phyloP scores from a whole-genome alignment of 1,140 invertebrate genomes.

The Cotesia glomerata region DNA sequence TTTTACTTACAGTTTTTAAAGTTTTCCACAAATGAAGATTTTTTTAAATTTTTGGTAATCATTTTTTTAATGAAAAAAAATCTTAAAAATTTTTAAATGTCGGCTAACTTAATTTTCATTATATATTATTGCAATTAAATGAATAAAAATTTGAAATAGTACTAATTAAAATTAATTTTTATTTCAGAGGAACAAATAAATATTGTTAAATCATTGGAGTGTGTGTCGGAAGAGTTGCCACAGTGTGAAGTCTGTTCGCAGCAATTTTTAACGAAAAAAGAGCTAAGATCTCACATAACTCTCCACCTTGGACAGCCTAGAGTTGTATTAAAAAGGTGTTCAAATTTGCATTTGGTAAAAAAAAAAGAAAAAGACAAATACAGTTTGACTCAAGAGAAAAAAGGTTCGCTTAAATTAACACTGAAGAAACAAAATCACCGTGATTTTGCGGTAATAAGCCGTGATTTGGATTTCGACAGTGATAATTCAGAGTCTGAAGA shows the following conservation, averaged over 20 bases:
- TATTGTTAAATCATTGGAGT: constrained; percentile 36
- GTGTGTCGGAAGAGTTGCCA: constrained; percentile 31
- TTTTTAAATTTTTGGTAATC: too few species aligned
- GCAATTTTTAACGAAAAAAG: constrained; percentile 52
- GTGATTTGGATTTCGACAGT: constrained; percentile 40
- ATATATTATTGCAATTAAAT: too few species aligned
- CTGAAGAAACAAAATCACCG: constrained; percentile 55
- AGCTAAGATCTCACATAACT: constrained; percentile 49
- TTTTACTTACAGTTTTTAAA: too few species aligned
- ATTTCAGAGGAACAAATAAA: constrained; percentile 42
- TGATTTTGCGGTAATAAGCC: constrained; percentile 57
- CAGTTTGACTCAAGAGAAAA: constrained; percentile 49
- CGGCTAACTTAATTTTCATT: too few species aligned
- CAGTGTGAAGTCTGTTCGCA: constrained; percentile 56
- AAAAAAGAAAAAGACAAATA: constrained; percentile 50
- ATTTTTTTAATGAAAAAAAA: too few species aligned
- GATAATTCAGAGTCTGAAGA: constrained; percentile 40
- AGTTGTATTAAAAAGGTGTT: constrained; percentile 53
- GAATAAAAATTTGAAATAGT: too few species aligned
- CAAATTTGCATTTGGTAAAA: constrained; percentile 43
- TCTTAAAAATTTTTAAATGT: too few species aligned
- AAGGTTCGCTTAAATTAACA: constrained; percentile 53
- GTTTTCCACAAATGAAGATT: too few species aligned
- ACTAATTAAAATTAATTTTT: constrained; percentile 35
- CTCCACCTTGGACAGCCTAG: constrained; percentile 53